Percentiles rank a stretch among this genome's conserved stretches.
Evolutionary conservation across 2,888 invertebrate genomes (phyloP).

Genomic region (Odontothrips loti): DNA sequence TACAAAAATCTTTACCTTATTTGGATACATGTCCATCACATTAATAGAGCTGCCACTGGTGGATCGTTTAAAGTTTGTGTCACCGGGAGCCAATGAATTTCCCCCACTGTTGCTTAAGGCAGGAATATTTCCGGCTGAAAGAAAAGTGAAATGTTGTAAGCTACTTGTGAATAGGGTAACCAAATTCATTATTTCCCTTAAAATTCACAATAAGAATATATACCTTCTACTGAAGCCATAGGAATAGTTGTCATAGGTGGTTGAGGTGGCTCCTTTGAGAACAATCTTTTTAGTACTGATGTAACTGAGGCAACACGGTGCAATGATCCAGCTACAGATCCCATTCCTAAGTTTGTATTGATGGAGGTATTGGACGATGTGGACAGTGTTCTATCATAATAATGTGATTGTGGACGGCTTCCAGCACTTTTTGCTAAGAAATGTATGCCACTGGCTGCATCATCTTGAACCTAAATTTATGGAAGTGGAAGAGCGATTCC

Average conservation of each 20-base stretch:
- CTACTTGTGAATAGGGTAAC: neutral
- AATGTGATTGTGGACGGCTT: slow-evolving; percentile 9
- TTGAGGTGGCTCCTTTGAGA: slow-evolving; percentile 57
- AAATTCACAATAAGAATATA: neutral
- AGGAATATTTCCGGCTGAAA: neutral
- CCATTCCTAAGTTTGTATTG: slow-evolving; percentile 30
- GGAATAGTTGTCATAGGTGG: slow-evolving; percentile 47
- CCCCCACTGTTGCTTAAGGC: neutral
- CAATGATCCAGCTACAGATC: slow-evolving; percentile 53
- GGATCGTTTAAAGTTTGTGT: neutral
- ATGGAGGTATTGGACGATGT: slow-evolving; percentile 6
- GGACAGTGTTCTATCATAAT: slow-evolving; percentile 10
- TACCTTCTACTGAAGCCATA: slow-evolving; percentile 39
- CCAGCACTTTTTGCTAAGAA: slow-evolving; percentile 55
- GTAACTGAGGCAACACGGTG: slow-evolving; percentile 73
- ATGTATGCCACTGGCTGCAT: slow-evolving; percentile 68
- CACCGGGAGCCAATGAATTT: neutral
- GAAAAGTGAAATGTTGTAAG: neutral
- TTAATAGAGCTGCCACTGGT: slow-evolving; percentile 7
- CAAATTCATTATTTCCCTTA: neutral
- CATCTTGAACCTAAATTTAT: slow-evolving; percentile 56
- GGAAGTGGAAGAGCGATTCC: slow-evolving; percentile 23
- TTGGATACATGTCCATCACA: neutral
- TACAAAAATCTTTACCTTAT: neutral
- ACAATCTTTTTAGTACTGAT: slow-evolving; percentile 68